phyloP scores from a whole-genome alignment of 2,797 vertebrate genomes.

The Acanthiza pusilla region DNA sequence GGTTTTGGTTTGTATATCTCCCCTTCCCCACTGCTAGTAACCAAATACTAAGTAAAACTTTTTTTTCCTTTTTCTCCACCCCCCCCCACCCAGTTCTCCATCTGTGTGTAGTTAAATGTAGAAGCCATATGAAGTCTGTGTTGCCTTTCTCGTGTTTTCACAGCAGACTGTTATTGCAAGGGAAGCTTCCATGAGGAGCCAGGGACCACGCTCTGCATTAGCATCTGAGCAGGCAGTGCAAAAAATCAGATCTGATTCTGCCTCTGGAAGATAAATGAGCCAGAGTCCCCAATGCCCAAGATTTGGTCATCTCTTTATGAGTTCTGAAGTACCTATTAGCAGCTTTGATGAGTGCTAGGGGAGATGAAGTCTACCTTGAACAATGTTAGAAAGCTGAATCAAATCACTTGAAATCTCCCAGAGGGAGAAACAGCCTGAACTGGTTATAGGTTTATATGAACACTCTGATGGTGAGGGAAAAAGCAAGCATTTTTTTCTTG shows the following conservation, averaged over 20 bases:
- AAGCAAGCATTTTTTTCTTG: constrained; percentile 35
- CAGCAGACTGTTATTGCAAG: constrained; percentile 26
- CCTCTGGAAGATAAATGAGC: constrained; percentile 80
- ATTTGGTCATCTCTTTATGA: constrained; percentile 82
- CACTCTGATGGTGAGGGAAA: neutral
- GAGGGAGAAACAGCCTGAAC: constrained; percentile 71
- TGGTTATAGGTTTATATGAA: constrained; percentile 75
- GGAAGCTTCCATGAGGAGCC: constrained; percentile 39
- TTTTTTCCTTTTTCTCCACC: neutral
- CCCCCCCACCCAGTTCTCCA: neutral
- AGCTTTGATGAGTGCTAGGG: constrained; percentile 79
- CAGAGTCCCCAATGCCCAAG: constrained; percentile 71
- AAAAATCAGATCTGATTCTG: constrained; percentile 80
- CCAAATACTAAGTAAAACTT: neutral
- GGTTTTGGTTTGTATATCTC: neutral
- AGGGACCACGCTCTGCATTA: constrained; percentile 53
- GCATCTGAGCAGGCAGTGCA: constrained; percentile 65
- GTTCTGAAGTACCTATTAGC: constrained; percentile 83
- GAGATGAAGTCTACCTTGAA: constrained; percentile 81
- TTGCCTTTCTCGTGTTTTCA: constrained; percentile 8
- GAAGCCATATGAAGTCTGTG: neutral
- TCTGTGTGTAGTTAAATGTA: neutral
- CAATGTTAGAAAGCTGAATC: constrained; percentile 79
- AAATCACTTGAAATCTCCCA: constrained; percentile 75
- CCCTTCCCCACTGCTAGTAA: neutral